Evolutionary conservation across 2,797 vertebrate genomes (phyloP).

Genomic region (Moxostoma hubbsi): DNA sequence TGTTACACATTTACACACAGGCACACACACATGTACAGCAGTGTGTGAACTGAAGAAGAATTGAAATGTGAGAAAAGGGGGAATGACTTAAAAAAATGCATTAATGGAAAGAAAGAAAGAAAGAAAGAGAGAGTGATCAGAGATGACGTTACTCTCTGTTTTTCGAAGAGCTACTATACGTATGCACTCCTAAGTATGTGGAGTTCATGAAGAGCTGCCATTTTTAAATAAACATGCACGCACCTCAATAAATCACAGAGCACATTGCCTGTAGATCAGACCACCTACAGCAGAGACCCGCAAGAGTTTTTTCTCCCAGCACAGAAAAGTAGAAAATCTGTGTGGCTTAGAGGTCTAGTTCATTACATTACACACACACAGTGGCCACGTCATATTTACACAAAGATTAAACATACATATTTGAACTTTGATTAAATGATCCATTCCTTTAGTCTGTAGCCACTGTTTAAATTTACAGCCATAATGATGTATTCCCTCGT

Average conservation of each 20-base stretch:
- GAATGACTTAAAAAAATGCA: not conserved
- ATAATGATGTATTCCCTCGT: not conserved
- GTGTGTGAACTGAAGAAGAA: too few relatives aligned
- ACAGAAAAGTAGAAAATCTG: not conserved
- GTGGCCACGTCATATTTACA: not conserved
- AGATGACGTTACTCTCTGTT: not conserved
- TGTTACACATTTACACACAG: too few relatives aligned
- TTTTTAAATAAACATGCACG: slow-evolving; percentile 24
- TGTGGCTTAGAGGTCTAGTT: not conserved
- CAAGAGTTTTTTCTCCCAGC: not conserved
- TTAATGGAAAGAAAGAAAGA: not conserved
- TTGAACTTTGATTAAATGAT: not conserved
- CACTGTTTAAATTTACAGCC: too few relatives aligned
- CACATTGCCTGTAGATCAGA: slow-evolving; percentile 18
- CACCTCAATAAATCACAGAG: slow-evolving; percentile 20
- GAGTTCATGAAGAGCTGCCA: slow-evolving; percentile 7
- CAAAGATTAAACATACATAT: not conserved
- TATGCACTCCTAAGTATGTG: not conserved
- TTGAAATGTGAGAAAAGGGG: too few relatives aligned
- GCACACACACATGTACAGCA: too few relatives aligned
- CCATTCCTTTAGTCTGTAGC: not conserved
- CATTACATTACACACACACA: not conserved
- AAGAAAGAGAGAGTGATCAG: too few relatives aligned
- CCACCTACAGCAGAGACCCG: slow-evolving; percentile 26
- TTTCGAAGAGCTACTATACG: not conserved